Evolutionary conservation across 2,797 vertebrate genomes (phyloP).

Genomic region (Smutsia temminckii): DNA sequence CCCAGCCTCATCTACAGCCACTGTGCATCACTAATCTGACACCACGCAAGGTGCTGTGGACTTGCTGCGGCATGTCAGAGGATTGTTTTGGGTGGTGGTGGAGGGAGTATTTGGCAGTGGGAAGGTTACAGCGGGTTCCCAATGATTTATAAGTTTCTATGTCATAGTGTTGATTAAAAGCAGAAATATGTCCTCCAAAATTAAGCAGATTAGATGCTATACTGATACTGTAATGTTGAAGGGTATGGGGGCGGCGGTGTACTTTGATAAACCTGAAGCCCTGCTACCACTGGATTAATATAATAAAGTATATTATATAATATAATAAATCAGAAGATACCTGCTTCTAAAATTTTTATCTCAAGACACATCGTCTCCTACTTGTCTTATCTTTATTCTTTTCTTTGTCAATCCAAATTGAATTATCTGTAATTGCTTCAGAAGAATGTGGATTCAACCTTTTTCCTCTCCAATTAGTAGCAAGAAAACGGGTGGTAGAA

Average conservation of each 20-base stretch:
- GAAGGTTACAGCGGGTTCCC: not conserved
- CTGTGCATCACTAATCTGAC: not conserved
- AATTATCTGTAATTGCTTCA: not conserved
- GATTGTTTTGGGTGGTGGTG: not conserved
- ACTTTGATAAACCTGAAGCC: not conserved
- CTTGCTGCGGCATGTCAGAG: not conserved
- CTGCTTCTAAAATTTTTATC: not conserved
- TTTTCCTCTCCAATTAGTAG: conserved; percentile 30
- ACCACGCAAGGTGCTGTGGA: not conserved
- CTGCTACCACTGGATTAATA: not conserved
- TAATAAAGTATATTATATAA: no score
- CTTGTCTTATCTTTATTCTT: not conserved
- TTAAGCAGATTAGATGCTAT: not conserved
- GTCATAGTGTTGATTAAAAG: not conserved
- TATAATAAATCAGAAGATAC: not conserved
- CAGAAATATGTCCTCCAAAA: not conserved
- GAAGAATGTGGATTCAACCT: not conserved
- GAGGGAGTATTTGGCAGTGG: not conserved
- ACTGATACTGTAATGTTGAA: not conserved
- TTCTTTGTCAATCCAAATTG: not conserved
- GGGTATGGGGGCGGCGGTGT: not conserved
- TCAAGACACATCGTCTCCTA: not conserved
- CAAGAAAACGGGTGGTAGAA: not conserved
- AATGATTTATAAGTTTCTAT: not conserved
- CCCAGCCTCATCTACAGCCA: not conserved